Conservation (phyloP, 2,797 vertebrate genomes). For the Neomorphus geoffroyi region DNA sequence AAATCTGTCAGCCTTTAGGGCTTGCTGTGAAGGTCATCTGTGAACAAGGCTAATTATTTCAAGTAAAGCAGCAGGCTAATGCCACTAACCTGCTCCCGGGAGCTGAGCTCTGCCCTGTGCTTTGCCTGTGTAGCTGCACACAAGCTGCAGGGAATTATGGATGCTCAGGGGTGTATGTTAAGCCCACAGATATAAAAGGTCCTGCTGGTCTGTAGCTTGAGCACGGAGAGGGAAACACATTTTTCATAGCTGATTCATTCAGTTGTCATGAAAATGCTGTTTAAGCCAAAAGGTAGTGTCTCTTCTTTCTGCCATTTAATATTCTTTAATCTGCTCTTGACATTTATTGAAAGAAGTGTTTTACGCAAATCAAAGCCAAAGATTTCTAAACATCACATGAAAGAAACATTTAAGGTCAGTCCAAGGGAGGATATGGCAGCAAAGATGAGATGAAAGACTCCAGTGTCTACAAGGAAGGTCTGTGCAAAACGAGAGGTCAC, state of each 20-base stretch:
- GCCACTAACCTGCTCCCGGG: constrained; percentile 9
- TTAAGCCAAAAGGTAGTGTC: constrained; percentile 33
- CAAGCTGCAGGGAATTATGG: background rate
- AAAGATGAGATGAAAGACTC: constrained; percentile 21
- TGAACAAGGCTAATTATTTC: constrained; percentile 50
- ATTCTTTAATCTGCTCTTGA: constrained; percentile 59
- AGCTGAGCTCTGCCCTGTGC: background rate
- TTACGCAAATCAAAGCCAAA: constrained; percentile 34
- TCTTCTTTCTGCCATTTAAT: constrained; percentile 19
- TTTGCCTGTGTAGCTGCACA: background rate
- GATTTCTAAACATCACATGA: constrained; percentile 36
- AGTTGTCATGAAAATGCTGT: constrained; percentile 4
- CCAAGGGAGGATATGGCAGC: background rate
- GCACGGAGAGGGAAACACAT: background rate
- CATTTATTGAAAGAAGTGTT: constrained; percentile 54
- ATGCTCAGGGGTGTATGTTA: background rate
- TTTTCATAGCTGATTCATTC: constrained; percentile 13
- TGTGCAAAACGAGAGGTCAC: background rate
- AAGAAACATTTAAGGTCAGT: constrained; percentile 19
- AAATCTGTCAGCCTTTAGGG: constrained; percentile 50
- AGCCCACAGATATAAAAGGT: constrained; percentile 17
- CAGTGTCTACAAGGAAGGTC: background rate
- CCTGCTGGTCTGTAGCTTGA: background rate
- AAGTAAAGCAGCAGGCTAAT: constrained; percentile 46
- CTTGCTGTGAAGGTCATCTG: constrained; percentile 51